Base-by-base conservation (phyloP, 2,797 vertebrate genomes). In the Falco naumanni region DNA sequence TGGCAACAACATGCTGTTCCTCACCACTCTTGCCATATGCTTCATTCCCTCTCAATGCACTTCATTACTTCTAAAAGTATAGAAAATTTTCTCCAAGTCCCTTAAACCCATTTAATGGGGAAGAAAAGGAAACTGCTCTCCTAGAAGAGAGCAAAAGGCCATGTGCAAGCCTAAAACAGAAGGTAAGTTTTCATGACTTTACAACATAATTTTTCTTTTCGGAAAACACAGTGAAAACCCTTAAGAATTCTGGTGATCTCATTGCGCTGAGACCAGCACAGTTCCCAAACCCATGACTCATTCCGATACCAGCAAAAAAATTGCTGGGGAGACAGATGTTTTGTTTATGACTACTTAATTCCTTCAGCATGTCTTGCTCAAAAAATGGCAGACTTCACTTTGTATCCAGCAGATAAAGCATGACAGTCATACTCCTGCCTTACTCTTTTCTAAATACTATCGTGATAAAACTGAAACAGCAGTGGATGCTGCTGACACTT, bases 311-410 rank as follows among this genome's bases (percentile, higher is more conserved):
- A 84, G 87, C 10, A 96, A 91, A 84, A 90, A 93, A 84, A 81
- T 1, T 93, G 74, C 88, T 93, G 16, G 76, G 54, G 63, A 91
- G 74, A 91, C 76, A 92, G 82, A 78, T 87, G 74, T 82, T 95
- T 93, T 95, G 79, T 60, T 95, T 91, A 53, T 59, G 72, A 95
- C 71, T 6, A 91, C 91, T 95, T 95, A 95, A 95, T 91, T 94
- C 41, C 54, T 88, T 90, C 72, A 91, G 53, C 13, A 53, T 1
- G 3, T 74, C 60, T 68, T 5, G 8, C 28, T 81, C 53, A 50
- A 19, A 84, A 83, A 50, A 41, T 16, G 87, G 6, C 60, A 84
- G 66, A 48, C 70, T 63, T 88, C n/a, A 82, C 18, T 91, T 79
- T 88, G 50, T 21, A 66, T 60, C 31, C 56, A 74, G 34, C 84